phyloP scores from a whole-genome alignment of 1,140 invertebrate genomes.

The Orchesella cincta region DNA sequence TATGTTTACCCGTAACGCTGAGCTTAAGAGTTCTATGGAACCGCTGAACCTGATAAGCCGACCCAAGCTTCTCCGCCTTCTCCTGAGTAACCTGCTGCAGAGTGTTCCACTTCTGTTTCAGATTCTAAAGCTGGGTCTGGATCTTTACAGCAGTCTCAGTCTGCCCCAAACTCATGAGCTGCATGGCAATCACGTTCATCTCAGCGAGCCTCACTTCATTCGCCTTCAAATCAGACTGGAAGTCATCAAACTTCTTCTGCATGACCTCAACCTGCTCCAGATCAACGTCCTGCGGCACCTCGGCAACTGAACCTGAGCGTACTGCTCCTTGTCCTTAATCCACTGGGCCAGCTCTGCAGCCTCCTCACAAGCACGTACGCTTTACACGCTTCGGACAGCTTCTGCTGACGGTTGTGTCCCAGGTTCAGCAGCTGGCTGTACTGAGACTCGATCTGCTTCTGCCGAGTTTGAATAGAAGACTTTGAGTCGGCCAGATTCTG shows the following conservation, averaged over 20 bases:
- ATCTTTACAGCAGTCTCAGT: conserved; percentile 98
- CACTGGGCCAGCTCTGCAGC: conserved; percentile 96
- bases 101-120: conserved; percentile 92
- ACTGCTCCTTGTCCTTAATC: conserved; percentile 91
- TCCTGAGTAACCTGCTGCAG: conserved; percentile 87
- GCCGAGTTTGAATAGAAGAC: conserved; percentile 91
- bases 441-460: conserved; percentile 89
- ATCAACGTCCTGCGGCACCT: conserved; percentile 63
- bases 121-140: conserved; percentile 93
- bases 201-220: conserved; percentile 95
- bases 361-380: conserved; percentile 97
- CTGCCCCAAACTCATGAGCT: conserved; percentile 92
- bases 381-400: conserved; percentile 95
- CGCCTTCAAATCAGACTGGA: conserved; percentile 94
- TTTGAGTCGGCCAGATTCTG: conserved; percentile 85
- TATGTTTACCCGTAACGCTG: no score
- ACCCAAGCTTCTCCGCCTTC: conserved; percentile 89
- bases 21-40: no score
- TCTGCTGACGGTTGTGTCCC: conserved; percentile 89
- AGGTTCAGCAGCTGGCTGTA: conserved; percentile 87
- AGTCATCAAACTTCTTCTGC: conserved; percentile 99
- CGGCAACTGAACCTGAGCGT: conserved; percentile 88
- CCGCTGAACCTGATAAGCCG: conserved; percentile 97
- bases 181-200: conserved; percentile 96
- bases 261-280: conserved; percentile 98